Evolutionary conservation across 2,797 vertebrate species (phyloP), one percentile per base, ranked within the genome.

Genomic region (Eurystomus glaucurus): DNA sequence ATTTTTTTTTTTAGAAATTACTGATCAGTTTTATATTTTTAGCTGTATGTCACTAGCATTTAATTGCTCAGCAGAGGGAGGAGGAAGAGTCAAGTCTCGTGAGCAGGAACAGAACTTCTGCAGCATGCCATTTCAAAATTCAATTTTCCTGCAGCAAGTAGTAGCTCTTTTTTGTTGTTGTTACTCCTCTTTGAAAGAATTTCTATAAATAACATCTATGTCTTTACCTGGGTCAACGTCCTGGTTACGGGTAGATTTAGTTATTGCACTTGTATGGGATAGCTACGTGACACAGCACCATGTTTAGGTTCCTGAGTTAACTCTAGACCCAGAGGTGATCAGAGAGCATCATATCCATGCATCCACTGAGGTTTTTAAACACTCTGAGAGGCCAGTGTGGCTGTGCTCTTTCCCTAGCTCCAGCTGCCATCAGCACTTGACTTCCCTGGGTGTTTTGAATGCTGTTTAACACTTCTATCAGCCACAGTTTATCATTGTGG

Each of bases 21-120:
- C 78, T 96, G 96, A 94, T 95, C 75, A 69, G 50, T 64, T 96
- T 88, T 91, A 29, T 95, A 96, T 97, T 96, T 97, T 97, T 97
- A 96, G 96, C 74, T 93, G 23, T 55, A 54, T 94, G 71, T 89
- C 29, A 16, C 45, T 77, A 64, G 33, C 51, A 51, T 88, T 93
- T 96, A 93, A 95, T 96, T 96, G 75, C 52, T 93, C 35, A 68
- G 64, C 78, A 85, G 61, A 91, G 61, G 48, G 65, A 92, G 90
- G 41, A 94, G 33, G 50, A 90, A 80, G 50, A 85, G 86, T 92
- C 87, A 85, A 57, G 75, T 92, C 88, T 94, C 33, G 0, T 90
- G 97, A 91, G 66, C 74, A 87, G 61, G n/a, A 45, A 2, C 33
- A 69, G 31, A 86, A 80, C 57, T 90, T 95, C 58, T 58, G 79